phyloP scores from a whole-genome alignment of 1,140 invertebrate genomes.

The Ceratina japonica region DNA sequence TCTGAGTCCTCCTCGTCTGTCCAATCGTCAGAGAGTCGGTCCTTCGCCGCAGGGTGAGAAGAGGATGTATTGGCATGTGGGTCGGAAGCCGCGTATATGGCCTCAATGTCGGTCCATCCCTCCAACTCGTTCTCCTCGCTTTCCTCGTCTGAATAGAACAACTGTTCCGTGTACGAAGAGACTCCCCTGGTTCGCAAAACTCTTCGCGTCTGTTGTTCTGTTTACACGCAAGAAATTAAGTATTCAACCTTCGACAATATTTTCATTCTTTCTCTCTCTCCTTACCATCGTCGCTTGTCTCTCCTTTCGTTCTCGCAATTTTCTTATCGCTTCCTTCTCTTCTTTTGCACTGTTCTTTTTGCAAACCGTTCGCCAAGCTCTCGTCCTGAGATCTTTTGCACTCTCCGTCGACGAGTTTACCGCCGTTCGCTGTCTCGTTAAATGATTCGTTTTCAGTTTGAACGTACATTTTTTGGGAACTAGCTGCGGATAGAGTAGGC shows the following conservation, averaged over 20 bases:
- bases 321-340: background rate
- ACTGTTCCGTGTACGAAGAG: conserved; percentile 75
- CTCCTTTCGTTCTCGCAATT: background rate
- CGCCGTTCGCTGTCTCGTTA: background rate
- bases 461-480: conserved; percentile 25
- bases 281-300: conserved; percentile 8
- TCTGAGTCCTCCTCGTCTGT: conserved; percentile 74
- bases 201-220: conserved; percentile 63
- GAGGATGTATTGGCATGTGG: conserved; percentile 59
- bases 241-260: conserved; percentile 1
- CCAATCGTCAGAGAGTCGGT: conserved; percentile 51
- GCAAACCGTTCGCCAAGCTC: background rate
- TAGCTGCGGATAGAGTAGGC: conserved; percentile 59
- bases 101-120: conserved; percentile 70
- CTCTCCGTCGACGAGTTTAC: background rate
- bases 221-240: conserved; percentile 7
- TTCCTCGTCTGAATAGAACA: conserved; percentile 71
- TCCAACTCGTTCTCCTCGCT: conserved; percentile 70
- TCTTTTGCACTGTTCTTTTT: background rate
- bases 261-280: background rate
- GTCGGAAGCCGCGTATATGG: conserved; percentile 61
- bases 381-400: background rate
- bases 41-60: conserved; percentile 53
- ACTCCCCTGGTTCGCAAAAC: conserved; percentile 73
- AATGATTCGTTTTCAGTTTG: background rate